phyloP scores from a whole-genome alignment of 2,888 invertebrate species.

The Fragum sueziense region DNA sequence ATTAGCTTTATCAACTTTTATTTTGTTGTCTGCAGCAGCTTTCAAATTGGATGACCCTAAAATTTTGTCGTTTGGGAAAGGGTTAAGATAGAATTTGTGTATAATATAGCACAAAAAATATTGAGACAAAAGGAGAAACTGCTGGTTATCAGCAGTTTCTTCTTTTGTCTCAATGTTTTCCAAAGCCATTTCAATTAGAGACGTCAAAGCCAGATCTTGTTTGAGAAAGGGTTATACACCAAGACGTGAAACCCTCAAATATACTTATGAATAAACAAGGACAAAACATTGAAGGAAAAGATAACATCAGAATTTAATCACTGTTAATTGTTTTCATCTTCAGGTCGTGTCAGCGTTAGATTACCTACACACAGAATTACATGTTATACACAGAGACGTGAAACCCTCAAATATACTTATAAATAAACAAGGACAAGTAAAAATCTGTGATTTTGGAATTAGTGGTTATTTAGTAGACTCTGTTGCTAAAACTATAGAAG shows the following conservation, averaged over 20 bases:
- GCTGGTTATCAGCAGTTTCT: no score
- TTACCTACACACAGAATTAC: constrained; percentile 94
- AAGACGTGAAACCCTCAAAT: constrained; percentile 99
- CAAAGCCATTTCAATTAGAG: no score
- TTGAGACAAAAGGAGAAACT: no score
- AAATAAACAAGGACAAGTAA: constrained; percentile 95
- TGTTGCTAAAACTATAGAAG: constrained; percentile 98
- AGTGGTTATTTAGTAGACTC: constrained; percentile 98
- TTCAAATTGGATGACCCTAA: no score
- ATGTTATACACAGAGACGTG: constrained; percentile 97
- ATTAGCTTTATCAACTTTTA: no score
- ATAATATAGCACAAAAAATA: no score
- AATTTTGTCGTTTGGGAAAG: no score
- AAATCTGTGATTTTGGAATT: constrained; percentile 99
- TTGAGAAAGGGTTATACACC: constrained; percentile 98
- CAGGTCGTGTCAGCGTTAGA: constrained; percentile 95
- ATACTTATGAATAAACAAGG: constrained; percentile 96
- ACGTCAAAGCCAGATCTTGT: no score
- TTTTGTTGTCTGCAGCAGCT: no score
- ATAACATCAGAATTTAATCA: not conserved
- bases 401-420: constrained; percentile 99
- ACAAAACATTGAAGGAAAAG: no score
- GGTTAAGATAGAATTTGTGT: no score
- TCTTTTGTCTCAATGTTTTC: no score
- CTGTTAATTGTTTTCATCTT: not conserved